phyloP scores from a whole-genome alignment of 1,140 invertebrate species.

The Listronotus bonariensis region DNA sequence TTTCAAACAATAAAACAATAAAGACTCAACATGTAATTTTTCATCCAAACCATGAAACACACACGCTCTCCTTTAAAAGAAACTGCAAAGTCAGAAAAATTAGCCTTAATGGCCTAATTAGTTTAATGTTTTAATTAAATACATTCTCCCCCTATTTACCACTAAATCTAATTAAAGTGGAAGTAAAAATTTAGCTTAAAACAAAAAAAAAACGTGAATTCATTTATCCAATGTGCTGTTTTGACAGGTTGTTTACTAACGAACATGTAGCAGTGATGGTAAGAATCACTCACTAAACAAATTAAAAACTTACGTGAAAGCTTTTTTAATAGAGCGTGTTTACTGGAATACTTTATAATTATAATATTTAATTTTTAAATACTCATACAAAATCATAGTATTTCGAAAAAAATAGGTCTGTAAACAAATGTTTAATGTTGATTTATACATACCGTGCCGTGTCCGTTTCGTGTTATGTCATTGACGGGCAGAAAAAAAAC shows the following conservation, averaged over 20 bases:
- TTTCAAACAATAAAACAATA: constrained; percentile 25
- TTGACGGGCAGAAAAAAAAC: no score
- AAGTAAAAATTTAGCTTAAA: constrained; percentile 19
- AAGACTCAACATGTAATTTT: constrained; percentile 20
- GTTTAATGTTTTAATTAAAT: constrained; percentile 36
- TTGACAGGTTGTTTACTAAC: constrained; percentile 17
- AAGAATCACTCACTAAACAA: constrained; percentile 10
- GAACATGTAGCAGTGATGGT: constrained; percentile 13
- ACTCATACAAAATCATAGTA: no score
- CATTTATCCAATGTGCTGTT: constrained; percentile 13
- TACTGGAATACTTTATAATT: no score
- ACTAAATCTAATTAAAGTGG: constrained; percentile 33
- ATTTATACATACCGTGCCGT: no score
- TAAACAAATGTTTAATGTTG: no score
- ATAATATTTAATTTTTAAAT: no score
- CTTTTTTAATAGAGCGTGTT: no score
- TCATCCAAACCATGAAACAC: constrained; percentile 15
- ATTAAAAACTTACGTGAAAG: no score
- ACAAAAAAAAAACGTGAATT: constrained; percentile 2
- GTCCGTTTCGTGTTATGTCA: no score
- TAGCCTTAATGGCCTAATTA: constrained; percentile 28
- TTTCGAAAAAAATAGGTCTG: no score
- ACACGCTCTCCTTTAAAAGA: constrained; percentile 22
- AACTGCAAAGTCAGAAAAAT: constrained; percentile 29
- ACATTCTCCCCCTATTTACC: constrained; percentile 21